Base-by-base conservation (phyloP, 2,888 invertebrate genomes). In the Isotomurus palustris region DNA sequence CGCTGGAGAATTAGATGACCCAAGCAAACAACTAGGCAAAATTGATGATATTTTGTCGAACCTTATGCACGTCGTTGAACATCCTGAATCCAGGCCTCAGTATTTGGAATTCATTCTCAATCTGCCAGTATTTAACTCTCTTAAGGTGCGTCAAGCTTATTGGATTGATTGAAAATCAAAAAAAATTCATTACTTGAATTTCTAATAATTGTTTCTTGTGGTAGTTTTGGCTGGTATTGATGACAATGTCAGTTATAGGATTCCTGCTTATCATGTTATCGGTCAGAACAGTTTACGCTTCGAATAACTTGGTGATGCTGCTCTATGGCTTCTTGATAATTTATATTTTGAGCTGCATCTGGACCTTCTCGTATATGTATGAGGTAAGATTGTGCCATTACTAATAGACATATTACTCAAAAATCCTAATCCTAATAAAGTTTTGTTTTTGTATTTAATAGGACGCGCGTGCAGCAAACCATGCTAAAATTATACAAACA, bases 271-370 rank as follows among this genome's bases (percentile, higher is more conserved):
- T 62, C 2, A 57, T 57, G 27, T 44, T 62, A 5, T 50, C 60
- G 8, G 27, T 57, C 1, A 52, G 58, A 32, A 56, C 50, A n/a
- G 40, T 56, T n/a, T 29, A 53, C 24, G 53, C 64, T 3, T 36
- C 40, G 0, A n/a, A 43, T 19, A 56, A 56, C 4, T 17, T 49
- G 21, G 22, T 41, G 1, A 60, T 56, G 53, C 32, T 68, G 19
- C 49, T 59, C 1, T 66, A 66, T 47, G 64, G 59, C 22, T 61
- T 69, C 43, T 29, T 64, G 21, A 54, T 67, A 2, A 53, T 64
- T 17, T 61, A 66, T 36, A 55, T 68, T 8, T 14, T 69, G 36
- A 66, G 69, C 19, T 68, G 66, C 41, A 65, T 67, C 2, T 68
- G 67, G 66, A 59, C 49, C n/a, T 69, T 58, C 59, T 56, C 57